phyloP scores from a whole-genome alignment of 2,888 invertebrate genomes.

The Neoitamus cyanurus region DNA sequence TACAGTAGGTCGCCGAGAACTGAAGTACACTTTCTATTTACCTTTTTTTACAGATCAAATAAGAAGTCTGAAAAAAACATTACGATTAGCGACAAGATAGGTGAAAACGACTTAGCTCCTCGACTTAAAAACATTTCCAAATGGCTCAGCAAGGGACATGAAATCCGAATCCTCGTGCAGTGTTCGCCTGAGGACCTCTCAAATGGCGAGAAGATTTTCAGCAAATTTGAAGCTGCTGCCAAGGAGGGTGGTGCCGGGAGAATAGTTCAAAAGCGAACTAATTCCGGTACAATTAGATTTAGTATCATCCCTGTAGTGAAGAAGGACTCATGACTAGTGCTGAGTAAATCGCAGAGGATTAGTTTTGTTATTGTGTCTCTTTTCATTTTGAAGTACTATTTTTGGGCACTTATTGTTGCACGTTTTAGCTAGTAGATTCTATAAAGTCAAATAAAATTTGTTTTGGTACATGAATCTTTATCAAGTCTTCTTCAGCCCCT shows the following conservation, averaged over 20 bases:
- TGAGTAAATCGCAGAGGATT: not conserved
- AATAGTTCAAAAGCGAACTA: slow-evolving; percentile 73
- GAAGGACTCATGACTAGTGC: slow-evolving; percentile 37
- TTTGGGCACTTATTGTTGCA: slow-evolving; percentile 18
- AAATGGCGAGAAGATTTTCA: slow-evolving; percentile 69
- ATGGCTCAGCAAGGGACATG: slow-evolving; percentile 74
- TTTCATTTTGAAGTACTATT: slow-evolving; percentile 7
- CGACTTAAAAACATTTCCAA: slow-evolving; percentile 74
- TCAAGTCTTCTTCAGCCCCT: too few relatives aligned
- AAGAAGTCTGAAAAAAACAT: slow-evolving; percentile 75
- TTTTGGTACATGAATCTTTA: not conserved
- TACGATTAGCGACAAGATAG: slow-evolving; percentile 72
- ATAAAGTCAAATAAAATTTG: not conserved
- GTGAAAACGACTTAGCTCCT: slow-evolving; percentile 74
- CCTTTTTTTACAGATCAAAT: slow-evolving; percentile 54
- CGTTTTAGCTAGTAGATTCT: not conserved
- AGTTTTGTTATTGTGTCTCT: not conserved
- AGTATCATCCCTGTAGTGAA: slow-evolving; percentile 69
- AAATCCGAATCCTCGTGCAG: slow-evolving; percentile 68
- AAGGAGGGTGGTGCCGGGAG: slow-evolving; percentile 68
- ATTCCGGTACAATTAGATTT: slow-evolving; percentile 73
- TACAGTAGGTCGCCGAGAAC: not conserved
- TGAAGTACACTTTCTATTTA: not conserved
- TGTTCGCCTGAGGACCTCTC: slow-evolving; percentile 55
- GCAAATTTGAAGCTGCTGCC: slow-evolving; percentile 68